These are phyloP conservation scores for Pterois miles DNA, from an alignment of 2,797 vertebrate genomes.

Conservation along the genomic window DNA sequence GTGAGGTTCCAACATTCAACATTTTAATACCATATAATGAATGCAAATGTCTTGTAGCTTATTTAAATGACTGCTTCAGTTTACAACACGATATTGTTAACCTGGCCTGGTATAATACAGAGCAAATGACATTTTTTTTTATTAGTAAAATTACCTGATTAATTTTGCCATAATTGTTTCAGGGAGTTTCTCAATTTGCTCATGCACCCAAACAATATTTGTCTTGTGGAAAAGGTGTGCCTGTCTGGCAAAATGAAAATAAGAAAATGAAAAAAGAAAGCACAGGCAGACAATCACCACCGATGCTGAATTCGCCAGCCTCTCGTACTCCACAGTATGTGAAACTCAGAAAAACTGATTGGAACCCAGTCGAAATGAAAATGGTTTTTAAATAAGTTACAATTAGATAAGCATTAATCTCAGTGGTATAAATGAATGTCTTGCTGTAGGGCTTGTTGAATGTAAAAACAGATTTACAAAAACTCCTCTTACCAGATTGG, in stretches of 20 bases:
- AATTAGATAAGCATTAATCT: conserved; percentile 93
- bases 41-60: conserved; percentile 34
- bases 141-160: conserved; percentile 59
- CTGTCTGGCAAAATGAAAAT: conserved; percentile 7
- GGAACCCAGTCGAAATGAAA: conserved; percentile 87
- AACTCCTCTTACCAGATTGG: conserved; percentile 87
- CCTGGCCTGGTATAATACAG: conserved; percentile 23
- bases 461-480: conserved; percentile 90
- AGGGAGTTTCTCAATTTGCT: conserved; percentile 35
- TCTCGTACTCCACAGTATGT: conserved; percentile 63
- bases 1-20: conserved; percentile 20
- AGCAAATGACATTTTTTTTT: conserved; percentile 41
- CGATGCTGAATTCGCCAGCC: conserved; percentile 56
- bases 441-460: conserved; percentile 90
- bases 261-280: conserved; percentile 6
- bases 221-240: conserved; percentile 26
- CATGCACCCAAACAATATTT: conserved; percentile 18
- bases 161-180: conserved; percentile 54
- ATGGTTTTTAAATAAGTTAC: conserved; percentile 93
- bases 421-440: conserved; percentile 89
- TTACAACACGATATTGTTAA: conserved; percentile 44
- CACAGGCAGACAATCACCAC: conserved; percentile 44
- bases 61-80: conserved; percentile 47
- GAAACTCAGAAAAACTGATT: conserved; percentile 84
- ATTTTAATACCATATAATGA: conserved; percentile 44